These are phyloP conservation scores for Glossophaga mutica DNA, from an alignment of 2,797 vertebrate genomes.

Conservation along the genomic window DNA sequence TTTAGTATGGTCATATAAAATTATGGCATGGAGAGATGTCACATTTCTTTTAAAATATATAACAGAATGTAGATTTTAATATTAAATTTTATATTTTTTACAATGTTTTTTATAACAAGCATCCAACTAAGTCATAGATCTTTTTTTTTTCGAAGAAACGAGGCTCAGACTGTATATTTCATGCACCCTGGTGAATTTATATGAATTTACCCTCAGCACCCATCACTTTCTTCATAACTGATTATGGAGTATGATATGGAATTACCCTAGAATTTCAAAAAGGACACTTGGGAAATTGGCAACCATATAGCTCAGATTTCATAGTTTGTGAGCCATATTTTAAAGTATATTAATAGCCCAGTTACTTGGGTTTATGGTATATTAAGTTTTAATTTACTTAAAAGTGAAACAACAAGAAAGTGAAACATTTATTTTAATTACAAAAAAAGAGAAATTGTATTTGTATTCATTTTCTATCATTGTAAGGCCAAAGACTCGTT, in stretches of 20 bases:
- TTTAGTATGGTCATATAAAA: background rate
- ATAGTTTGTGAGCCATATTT: background rate
- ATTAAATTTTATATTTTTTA: constrained; percentile 11
- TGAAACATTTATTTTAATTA: constrained; percentile 74
- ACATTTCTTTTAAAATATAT: background rate
- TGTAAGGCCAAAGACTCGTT: constrained; percentile 59
- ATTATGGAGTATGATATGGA: constrained; percentile 41
- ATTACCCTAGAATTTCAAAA: constrained; percentile 47
- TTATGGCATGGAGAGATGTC: background rate
- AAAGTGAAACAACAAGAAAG: constrained; percentile 70
- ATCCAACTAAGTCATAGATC: background rate
- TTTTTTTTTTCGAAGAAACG: background rate
- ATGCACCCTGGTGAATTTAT: constrained; percentile 32
- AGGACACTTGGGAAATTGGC: constrained; percentile 38
- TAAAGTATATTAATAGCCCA: constrained; percentile 48
- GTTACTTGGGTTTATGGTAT: constrained; percentile 48
- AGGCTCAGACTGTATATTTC: constrained; percentile 41
- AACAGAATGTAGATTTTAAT: background rate
- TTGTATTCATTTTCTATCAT: constrained; percentile 56
- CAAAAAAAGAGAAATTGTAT: constrained; percentile 65
- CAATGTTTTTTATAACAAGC: background rate
- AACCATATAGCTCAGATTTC: background rate
- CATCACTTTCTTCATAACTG: constrained; percentile 61
- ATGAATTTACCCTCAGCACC: background rate
- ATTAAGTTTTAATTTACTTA: constrained; percentile 72